These are phyloP conservation scores for Meloe dianella DNA, from an alignment of 2,888 invertebrate genomes.

Conservation along the genomic window DNA sequence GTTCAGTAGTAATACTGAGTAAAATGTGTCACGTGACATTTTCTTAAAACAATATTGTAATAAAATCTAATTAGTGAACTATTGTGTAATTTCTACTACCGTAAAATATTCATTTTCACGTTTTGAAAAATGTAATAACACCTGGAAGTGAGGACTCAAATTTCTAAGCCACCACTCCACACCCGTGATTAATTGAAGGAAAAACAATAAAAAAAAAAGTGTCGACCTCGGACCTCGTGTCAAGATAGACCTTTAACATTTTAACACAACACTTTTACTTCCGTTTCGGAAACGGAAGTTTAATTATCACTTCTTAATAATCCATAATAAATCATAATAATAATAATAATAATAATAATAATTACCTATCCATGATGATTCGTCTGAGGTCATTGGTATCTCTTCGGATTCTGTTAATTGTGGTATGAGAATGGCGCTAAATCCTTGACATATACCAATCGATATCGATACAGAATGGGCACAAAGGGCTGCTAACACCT, in stretches of 20 bases:
- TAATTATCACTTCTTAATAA: not conserved
- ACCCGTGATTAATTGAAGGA: not conserved
- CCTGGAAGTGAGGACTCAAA: no score
- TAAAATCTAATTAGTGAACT: no score
- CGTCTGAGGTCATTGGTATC: slow-evolving; percentile 60
- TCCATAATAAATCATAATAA: not conserved
- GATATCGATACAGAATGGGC: slow-evolving; percentile 79
- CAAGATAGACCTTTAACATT: not conserved
- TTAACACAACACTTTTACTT: not conserved
- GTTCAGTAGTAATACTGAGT: no score
- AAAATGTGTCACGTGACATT: no score
- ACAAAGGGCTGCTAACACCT: slow-evolving; percentile 74
- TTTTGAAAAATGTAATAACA: no score
- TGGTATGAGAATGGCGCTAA: slow-evolving; percentile 76
- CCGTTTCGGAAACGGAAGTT: not conserved
- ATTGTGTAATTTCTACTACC: no score
- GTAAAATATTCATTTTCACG: no score
- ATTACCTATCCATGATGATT: slow-evolving; percentile 75
- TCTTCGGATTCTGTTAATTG: slow-evolving; percentile 66
- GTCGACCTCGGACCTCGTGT: not conserved
- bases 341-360: not conserved
- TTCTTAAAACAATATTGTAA: no score
- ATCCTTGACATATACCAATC: slow-evolving; percentile 77
- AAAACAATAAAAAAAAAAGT: not conserved
- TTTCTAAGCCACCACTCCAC: no score